These are phyloP conservation scores for Scrobipalpa atriplicella DNA, from an alignment of 2,888 invertebrate species.

Conservation along the genomic window DNA sequence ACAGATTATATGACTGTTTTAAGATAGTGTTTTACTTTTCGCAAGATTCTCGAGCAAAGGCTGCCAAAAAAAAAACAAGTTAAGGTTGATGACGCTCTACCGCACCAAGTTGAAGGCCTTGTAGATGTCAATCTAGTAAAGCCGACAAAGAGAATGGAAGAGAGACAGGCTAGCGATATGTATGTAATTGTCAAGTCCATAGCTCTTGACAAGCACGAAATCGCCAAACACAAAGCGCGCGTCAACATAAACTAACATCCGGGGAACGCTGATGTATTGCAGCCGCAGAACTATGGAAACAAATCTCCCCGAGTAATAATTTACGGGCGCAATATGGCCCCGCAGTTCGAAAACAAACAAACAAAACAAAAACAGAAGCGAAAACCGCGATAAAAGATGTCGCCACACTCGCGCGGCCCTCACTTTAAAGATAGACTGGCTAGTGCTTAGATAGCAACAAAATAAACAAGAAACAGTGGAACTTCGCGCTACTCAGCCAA, in stretches of 20 bases:
- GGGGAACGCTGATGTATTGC: conserved; percentile 77
- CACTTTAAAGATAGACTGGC: conserved; percentile 70
- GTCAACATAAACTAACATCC: conserved; percentile 79
- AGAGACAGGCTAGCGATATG: conserved; percentile 16
- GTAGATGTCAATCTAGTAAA: conserved; percentile 2
- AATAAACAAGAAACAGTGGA: conserved; percentile 57
- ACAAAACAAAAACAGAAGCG: conserved; percentile 71
- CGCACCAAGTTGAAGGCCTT: not conserved
- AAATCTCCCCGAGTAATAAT: conserved; percentile 78
- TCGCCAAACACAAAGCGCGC: conserved; percentile 70
- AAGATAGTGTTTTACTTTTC: not conserved
- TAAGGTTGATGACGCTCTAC: not conserved
- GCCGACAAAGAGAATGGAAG: conserved; percentile 15
- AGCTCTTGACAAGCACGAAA: conserved; percentile 64
- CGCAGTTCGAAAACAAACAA: conserved; percentile 72
- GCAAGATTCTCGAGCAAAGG: not conserved
- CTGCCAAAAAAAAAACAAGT: not conserved
- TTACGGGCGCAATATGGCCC: conserved; percentile 76
- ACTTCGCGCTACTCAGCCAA: conserved; percentile 56
- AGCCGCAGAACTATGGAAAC: conserved; percentile 79
- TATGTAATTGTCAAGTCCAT: conserved; percentile 52
- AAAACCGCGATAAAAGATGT: conserved; percentile 76
- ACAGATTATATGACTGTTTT: not conserved
- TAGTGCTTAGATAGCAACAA: conserved; percentile 62
- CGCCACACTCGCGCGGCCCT: conserved; percentile 63